phyloP scores from a whole-genome alignment of 2,113 vertebrate genomes.

The Eclectus roratus region DNA sequence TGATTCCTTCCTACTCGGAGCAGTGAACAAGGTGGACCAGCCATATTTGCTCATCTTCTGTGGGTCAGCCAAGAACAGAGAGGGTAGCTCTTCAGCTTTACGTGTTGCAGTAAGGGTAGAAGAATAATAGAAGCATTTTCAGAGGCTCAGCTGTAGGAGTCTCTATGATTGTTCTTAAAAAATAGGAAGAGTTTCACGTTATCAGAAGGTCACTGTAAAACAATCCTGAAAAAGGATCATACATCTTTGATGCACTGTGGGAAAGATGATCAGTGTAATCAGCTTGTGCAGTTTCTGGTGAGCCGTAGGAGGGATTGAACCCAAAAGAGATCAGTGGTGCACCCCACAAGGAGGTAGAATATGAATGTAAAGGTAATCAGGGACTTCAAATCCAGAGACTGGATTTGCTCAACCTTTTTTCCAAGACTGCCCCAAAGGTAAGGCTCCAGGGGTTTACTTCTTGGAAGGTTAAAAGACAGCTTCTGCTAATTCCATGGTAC shows the following conservation, averaged over 20 bases:
- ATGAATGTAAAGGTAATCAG: not conserved
- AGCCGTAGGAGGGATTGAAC: not conserved
- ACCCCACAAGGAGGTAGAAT: not conserved
- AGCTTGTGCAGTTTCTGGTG: not conserved
- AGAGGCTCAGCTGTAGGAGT: not conserved
- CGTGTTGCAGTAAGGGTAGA: not conserved
- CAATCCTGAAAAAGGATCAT: not conserved
- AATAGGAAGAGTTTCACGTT: not conserved
- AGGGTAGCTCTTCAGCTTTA: not conserved
- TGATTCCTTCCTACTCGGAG: conserved; percentile 26
- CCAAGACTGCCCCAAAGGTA: not conserved
- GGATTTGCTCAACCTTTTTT: not conserved
- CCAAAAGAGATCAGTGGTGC: not conserved
- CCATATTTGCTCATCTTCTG: not conserved
- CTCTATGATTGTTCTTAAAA: not conserved
- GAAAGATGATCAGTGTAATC: not conserved
- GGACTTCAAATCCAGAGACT: not conserved
- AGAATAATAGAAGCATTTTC: not conserved
- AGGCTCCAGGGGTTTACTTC: not conserved
- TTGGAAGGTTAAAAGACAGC: not conserved
- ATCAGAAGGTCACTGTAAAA: not conserved
- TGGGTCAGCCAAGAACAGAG: not conserved
- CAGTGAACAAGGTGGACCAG: not conserved
- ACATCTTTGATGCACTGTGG: not conserved
- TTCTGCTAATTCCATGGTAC: not conserved